phyloP scores from a whole-genome alignment of 2,888 invertebrate species.

The Drosophila quinaria region DNA sequence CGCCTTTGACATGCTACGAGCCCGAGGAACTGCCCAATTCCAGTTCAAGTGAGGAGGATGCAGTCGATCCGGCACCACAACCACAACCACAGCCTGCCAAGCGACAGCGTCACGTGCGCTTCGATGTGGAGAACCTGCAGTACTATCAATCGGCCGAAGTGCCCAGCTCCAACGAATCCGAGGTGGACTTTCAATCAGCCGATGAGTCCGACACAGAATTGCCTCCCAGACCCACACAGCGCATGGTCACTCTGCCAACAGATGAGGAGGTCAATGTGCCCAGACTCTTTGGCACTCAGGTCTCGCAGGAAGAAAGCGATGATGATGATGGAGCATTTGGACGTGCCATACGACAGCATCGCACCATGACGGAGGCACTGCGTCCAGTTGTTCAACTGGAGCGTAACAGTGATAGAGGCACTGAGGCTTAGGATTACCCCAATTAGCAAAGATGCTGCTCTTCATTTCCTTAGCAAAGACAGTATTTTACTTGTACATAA shows the following conservation, averaged over 20 bases:
- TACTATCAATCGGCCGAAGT: constrained; percentile 65
- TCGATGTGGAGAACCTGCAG: constrained; percentile 74
- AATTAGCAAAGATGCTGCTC: constrained; percentile 55
- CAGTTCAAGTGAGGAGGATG: constrained; percentile 58
- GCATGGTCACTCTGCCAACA: constrained; percentile 41
- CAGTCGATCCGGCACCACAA: background rate
- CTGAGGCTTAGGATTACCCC: constrained; percentile 58
- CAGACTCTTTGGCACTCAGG: constrained; percentile 71
- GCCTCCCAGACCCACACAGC: constrained; percentile 63
- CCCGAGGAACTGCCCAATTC: constrained; percentile 60
- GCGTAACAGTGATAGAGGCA: constrained; percentile 15
- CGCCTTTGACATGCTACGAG: constrained; percentile 61
- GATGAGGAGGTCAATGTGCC: constrained; percentile 39
- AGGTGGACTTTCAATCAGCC: constrained; percentile 34
- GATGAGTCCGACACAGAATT: constrained; percentile 21
- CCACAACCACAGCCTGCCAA: constrained; percentile 60
- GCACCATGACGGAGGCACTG: constrained; percentile 84
- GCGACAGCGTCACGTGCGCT: constrained; percentile 67
- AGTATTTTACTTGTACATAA: constrained; percentile 70
- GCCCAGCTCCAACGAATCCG: constrained; percentile 54
- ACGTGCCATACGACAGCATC: constrained; percentile 87
- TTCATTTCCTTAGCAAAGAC: constrained; percentile 68
- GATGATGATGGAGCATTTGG: constrained; percentile 54
- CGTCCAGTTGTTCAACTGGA: constrained; percentile 33
- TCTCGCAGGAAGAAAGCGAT: constrained; percentile 66